These are phyloP conservation scores for Sinonovacula constricta DNA, from an alignment of 1,140 invertebrate genomes.

Conservation along the genomic window DNA sequence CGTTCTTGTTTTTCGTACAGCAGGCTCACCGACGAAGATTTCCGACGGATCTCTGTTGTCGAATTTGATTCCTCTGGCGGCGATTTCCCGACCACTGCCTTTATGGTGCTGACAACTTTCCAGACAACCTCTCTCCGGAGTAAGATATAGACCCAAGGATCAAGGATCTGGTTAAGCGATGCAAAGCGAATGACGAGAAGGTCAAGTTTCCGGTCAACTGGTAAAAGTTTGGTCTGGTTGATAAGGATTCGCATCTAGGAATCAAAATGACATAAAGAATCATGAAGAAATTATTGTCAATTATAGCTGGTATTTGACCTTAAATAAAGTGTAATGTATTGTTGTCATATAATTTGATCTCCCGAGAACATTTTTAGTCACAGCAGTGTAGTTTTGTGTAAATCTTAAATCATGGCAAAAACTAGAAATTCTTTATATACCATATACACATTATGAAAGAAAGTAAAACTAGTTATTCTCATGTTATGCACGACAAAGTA, in stretches of 20 bases:
- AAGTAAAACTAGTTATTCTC: too few species aligned
- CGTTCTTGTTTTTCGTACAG: conserved; percentile 47
- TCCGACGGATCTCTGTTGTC: conserved; percentile 4
- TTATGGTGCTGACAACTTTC: conserved; percentile 59
- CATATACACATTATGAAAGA: too few species aligned
- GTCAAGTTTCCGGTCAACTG: conserved; percentile 49
- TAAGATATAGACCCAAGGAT: conserved; percentile 79
- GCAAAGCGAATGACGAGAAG: conserved; percentile 76
- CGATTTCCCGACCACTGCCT: conserved; percentile 47
- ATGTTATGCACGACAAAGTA: too few species aligned
- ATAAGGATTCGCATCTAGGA: neutral
- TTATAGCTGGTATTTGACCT: neutral
- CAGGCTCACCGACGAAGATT: conserved; percentile 21
- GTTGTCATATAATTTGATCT: neutral
- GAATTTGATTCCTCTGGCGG: neutral
- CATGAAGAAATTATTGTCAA: too few species aligned
- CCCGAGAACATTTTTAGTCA: too few species aligned
- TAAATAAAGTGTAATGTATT: neutral
- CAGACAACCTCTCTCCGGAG: conserved; percentile 66
- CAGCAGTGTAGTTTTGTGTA: too few species aligned
- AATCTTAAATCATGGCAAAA: too few species aligned
- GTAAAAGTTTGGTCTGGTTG: neutral
- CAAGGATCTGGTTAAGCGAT: conserved; percentile 78
- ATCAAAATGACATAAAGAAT: neutral
- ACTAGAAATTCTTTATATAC: too few species aligned